Evolutionary conservation across 1,140 invertebrate genomes (phyloP), one percentile per base, ranked within the genome.

Genomic region (Drosophila azteca): DNA sequence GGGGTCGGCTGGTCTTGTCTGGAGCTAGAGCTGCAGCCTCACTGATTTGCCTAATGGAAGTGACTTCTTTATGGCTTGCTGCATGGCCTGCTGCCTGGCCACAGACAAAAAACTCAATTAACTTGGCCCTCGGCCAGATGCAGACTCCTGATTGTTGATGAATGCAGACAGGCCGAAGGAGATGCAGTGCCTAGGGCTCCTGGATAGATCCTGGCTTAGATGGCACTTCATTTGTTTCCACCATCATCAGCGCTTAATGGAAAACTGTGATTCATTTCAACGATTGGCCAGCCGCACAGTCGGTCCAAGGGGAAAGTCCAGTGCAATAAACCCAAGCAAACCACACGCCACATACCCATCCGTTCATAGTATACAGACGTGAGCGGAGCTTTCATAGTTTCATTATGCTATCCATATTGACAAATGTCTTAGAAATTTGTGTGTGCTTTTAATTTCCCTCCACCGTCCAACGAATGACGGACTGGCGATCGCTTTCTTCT

Each of bases 341-440:
- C 24, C 24, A 0, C 24, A 43, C 49, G 46, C 48, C 51, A 67
- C 49, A 29, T 48, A 24, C 2, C 22, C 39, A 13, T 8, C 13
- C 29, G 39, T 39, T 9, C 24, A 24, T 46, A 77, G 17, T 17
- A 24, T 46, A 77, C n/a, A n/a, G n/a, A n/a, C 66, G 73, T 77
- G 78, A 72, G 78, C 52, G 45, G 43, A 45, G 71, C 66, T 71
- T 74, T 65, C 74, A 69, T 81, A 66, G 67, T 73, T 62, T 68
- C 69, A 54, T 82, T 77, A 74, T 71, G 65, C 70, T 63, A 70
- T 59, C 70, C 69, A 66, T 83, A 83, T 83, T 82, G 80, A 79
- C 80, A 75, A 79, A 70, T 77, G 65, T 52, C 69, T 63, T 41
- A 46, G 66, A 59, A 62, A 75, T 66, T 52, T 70, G 69, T 66